Base-by-base conservation (phyloP, 2,888 invertebrate species). In the Lordiphosa fenestrarum region DNA sequence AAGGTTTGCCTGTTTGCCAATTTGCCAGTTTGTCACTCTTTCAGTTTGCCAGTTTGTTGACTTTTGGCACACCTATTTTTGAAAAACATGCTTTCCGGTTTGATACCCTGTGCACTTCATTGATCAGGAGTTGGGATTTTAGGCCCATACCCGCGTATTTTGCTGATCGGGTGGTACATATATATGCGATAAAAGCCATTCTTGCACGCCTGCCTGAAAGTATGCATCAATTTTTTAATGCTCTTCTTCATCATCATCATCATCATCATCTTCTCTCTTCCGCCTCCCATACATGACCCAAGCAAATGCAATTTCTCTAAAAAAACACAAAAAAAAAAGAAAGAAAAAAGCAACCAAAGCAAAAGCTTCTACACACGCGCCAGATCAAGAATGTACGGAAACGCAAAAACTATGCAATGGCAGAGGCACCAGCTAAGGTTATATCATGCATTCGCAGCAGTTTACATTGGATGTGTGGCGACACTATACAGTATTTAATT, bases 381-480 rank as follows among this genome's bases (percentile, higher is more conserved):
- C 39, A 36, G 15, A 19, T 23, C 38, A 40, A 47, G 61, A 47
- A 62, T 41, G 5, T 60, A 46, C 62, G 62, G 62, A 63, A 63
- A 64, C 49, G 36, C 37, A 48, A 30, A 15, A 44, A 33, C 61
- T 39, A 62, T 64, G 62, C 55, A 49, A 46, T 35, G 3, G 19
- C 19, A 3, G 19, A 19, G 19, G 19, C 19, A 19, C 19, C 19
- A 36, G 47, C 38, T 47, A 63, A 63, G 23, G 62, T 63, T 63
- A 63, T 64, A 63, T 63, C 62, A 64, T 56, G 35, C 44, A 42
- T 42, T 37, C 37, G 13, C 37, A 9, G 13, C 37, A 9, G 38
- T 55, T 9, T 56, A 55, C 55, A 25, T 61, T 46, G 21, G 23
- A 33, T 12, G 64, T 65, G 64, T 63, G 62, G 49, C 64, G n/a